Conservation (phyloP, 1,140 invertebrate species). For the Aethina tumida region DNA sequence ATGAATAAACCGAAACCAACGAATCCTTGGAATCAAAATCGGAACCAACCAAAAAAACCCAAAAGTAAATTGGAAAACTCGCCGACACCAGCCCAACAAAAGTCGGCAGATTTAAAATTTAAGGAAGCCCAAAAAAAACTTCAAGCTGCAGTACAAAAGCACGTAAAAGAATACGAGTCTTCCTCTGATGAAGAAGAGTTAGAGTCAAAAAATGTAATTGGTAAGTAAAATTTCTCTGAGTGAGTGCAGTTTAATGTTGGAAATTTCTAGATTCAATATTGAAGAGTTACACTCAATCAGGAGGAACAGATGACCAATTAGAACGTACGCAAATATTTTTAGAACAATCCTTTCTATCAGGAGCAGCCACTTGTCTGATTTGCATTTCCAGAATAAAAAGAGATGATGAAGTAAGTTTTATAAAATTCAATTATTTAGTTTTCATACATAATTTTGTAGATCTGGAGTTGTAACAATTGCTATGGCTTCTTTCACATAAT, state of each 20-base stretch:
- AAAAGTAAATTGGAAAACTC: too few species aligned
- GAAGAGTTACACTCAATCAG: conserved; percentile 36
- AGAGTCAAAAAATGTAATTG: conserved; percentile 40
- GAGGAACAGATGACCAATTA: conserved; percentile 37
- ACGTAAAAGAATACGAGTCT: conserved; percentile 45
- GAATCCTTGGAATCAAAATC: too few species aligned
- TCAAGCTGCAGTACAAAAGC: conserved; percentile 46
- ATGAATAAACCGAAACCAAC: too few species aligned
- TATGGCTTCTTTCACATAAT: conserved; percentile 75
- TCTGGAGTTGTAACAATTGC: conserved; percentile 77
- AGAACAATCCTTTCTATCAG: conserved; percentile 64
- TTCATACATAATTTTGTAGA: conserved; percentile 39
- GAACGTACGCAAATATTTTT: conserved; percentile 58
- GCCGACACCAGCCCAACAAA: too few species aligned
- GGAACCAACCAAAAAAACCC: too few species aligned
- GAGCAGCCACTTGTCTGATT: conserved; percentile 77
- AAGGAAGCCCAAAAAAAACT: conserved; percentile 47
- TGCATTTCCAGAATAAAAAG: conserved; percentile 84
- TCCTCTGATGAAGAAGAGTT: conserved; percentile 47
- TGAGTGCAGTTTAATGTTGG: background rate
- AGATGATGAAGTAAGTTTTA: conserved; percentile 55
- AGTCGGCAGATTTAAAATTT: too few species aligned
- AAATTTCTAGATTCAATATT: conserved; percentile 32
- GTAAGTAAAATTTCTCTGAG: conserved; percentile 26
- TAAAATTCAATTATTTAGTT: conserved; percentile 11